These are phyloP conservation scores for Uloborus diversus DNA, from an alignment of 1,140 invertebrate species.

Conservation along the genomic window DNA sequence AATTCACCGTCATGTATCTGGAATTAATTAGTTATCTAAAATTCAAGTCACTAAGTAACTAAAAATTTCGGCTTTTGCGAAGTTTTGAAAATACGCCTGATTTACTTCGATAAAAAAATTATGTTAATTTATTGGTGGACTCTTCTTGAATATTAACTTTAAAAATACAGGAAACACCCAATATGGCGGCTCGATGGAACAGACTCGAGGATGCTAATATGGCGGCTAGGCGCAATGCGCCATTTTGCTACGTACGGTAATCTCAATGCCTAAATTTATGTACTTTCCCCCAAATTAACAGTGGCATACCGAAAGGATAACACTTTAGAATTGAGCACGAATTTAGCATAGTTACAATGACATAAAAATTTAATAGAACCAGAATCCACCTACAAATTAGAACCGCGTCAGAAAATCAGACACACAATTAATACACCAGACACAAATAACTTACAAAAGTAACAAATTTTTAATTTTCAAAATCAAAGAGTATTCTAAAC, in stretches of 20 bases:
- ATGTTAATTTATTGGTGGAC: not conserved
- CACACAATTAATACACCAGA: not conserved
- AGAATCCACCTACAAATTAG: not conserved
- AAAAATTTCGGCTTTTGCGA: not conserved
- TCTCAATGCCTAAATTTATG: not conserved
- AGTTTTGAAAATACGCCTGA: not conserved
- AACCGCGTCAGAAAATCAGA: not conserved
- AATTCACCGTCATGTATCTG: too few relatives aligned
- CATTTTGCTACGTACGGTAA: not conserved
- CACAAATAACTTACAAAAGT: too few relatives aligned
- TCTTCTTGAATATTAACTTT: not conserved
- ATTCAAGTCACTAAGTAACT: not conserved
- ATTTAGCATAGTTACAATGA: not conserved
- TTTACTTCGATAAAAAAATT: not conserved
- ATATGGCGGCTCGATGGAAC: not conserved
- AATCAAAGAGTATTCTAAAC: too few relatives aligned
- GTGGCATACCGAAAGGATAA: not conserved
- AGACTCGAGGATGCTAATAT: not conserved
- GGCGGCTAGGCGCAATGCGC: not conserved
- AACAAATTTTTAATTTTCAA: too few relatives aligned
- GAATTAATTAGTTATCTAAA: too few relatives aligned
- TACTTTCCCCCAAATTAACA: not conserved
- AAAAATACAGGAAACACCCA: not conserved
- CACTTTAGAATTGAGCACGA: not conserved
- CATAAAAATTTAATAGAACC: not conserved